Base-by-base conservation (phyloP, 2,888 invertebrate species). In the Diloba caeruleocephala region DNA sequence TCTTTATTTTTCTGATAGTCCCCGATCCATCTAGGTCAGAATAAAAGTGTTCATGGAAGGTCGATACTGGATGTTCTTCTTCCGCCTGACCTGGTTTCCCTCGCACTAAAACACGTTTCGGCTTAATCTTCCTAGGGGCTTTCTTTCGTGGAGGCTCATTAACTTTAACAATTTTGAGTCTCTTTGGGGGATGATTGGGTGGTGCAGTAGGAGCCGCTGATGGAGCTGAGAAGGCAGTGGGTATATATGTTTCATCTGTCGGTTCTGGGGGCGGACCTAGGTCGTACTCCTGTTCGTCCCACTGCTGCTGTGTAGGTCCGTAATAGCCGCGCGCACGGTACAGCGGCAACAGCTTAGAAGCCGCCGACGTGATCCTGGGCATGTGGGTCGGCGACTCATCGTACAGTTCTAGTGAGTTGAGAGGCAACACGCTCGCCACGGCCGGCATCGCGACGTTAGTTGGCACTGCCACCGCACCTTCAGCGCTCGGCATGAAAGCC, bases 11-110 rank as follows among this genome's bases (percentile, higher is more conserved):
- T 69, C 83, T 88, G 42, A 93, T 86, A 19, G 90, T 91, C 29
- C 88, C 88, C n/a, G 89, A 78, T 46, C 88, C 86, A 60, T 89
- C 87, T n/a, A 93, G 60, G 54, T 94, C 94, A 0, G 93, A 88
- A 80, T 93, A 94, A 76, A 93, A 93, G 44, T 92, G 88, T 77
- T 93, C 93, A 63, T 93, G 93, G 59, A 88, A 93, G 12, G 84
- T 85, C 12, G 92, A 83, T 4, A 90, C 89, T 5, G 92, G 92
- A 56, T 81, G 86, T 73, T 89, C 92, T 19, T 88, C 90, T 46
- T 93, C 92, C 15, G 81, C 75, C 43, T 78, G 79, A 9, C 63
- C 60, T 12, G 81, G 80, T 49, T 85, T 85, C 1, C 76, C 77
- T 33, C 89, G 79, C 13, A 84, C 67, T 37, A 84, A 60, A 6